These are phyloP conservation scores for Barypeithes pellucidus DNA, from an alignment of 2,888 invertebrate genomes.

Conservation along the genomic window DNA sequence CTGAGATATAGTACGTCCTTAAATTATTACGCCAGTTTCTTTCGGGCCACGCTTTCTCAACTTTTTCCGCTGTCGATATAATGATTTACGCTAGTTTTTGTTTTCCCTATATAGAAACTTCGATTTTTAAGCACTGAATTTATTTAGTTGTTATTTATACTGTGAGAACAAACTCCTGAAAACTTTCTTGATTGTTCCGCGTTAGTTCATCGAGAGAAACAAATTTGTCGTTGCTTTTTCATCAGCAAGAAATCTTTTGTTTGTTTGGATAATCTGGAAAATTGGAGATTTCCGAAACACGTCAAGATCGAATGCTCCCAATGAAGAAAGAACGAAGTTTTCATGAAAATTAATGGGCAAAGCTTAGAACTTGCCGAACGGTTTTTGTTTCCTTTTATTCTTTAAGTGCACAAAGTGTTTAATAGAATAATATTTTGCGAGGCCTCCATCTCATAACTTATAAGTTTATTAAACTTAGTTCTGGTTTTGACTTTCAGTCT, in stretches of 20 bases:
- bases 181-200: slow-evolving; percentile 27
- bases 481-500: too few species aligned
- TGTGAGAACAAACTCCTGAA: slow-evolving; percentile 15
- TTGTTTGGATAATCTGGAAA: slow-evolving; percentile 48
- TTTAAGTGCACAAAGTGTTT: neutral
- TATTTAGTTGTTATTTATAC: slow-evolving; percentile 30
- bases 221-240: slow-evolving; percentile 35
- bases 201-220: slow-evolving; percentile 27
- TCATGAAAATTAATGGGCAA: slow-evolving; percentile 36
- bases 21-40: slow-evolving; percentile 46
- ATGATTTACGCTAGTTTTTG: slow-evolving; percentile 41
- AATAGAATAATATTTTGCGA: neutral
- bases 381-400: slow-evolving; percentile 19
- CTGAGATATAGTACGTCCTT: slow-evolving; percentile 43
- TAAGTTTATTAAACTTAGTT: too few species aligned
- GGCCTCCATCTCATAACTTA: too few species aligned
- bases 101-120: slow-evolving; percentile 16
- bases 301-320: slow-evolving; percentile 22
- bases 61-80: slow-evolving; percentile 33
- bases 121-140: slow-evolving; percentile 28
- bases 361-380: slow-evolving; percentile 6
- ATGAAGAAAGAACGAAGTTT: slow-evolving; percentile 30
- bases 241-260: slow-evolving; percentile 31
- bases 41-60: slow-evolving; percentile 30
- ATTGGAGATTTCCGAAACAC: slow-evolving; percentile 38